phyloP scores from a whole-genome alignment of 1,140 invertebrate genomes.

The fruit fly (Drosophila melanogaster) region DNA sequence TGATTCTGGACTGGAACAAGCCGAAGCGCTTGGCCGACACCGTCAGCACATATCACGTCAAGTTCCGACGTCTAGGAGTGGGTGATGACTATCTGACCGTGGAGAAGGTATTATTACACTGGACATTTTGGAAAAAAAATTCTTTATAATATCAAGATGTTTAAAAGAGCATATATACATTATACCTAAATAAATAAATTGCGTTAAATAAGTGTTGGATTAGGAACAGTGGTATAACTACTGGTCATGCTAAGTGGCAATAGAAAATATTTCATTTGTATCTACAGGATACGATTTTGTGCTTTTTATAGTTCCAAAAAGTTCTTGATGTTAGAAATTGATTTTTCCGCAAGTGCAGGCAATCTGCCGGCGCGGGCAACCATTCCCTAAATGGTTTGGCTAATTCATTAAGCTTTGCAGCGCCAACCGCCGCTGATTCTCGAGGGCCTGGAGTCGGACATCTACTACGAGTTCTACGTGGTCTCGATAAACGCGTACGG shows the following conservation, averaged over 20 bases:
- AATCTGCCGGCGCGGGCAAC: not conserved
- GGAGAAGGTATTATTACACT: conserved; percentile 85
- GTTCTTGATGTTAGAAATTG: not conserved
- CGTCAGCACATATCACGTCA: conserved; percentile 89
- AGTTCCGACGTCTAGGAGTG: conserved; percentile 86
- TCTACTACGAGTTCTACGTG: conserved; percentile 92
- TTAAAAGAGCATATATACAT: too few relatives aligned
- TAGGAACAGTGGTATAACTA: too few relatives aligned
- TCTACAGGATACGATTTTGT: too few relatives aligned
- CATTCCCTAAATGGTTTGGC: conserved; percentile 22
- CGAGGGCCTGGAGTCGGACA: conserved; percentile 89
- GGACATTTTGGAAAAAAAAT: not conserved
- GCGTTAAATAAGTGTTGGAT: too few relatives aligned
- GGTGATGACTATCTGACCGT: conserved; percentile 86
- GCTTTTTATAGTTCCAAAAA: not conserved
- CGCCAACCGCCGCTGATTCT: conserved; percentile 90
- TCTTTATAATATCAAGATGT: not conserved
- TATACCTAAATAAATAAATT: too few relatives aligned
- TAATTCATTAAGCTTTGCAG: conserved; percentile 84
- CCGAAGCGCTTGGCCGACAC: conserved; percentile 89
- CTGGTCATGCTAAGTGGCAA: too few relatives aligned
- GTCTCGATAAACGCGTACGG: conserved; percentile 93
- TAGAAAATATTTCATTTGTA: too few relatives aligned
- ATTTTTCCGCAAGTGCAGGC: conserved; percentile 11
- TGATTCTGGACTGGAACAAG: conserved; percentile 91